phyloP scores from a whole-genome alignment of 2,888 invertebrate species.

The Marronus borbonicus region DNA sequence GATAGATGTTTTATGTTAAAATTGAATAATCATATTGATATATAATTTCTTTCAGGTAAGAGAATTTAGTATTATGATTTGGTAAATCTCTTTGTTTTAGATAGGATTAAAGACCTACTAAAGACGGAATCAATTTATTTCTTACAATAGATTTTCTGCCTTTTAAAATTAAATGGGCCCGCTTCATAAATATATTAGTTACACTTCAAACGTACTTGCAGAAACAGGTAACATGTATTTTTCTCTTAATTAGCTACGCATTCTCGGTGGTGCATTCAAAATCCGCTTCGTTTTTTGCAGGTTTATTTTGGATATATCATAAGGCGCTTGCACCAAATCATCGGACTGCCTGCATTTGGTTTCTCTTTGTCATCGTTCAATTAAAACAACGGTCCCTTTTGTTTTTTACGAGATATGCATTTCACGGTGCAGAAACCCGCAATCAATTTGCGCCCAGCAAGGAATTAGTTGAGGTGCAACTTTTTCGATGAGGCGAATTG shows the following conservation, averaged over 20 bases:
- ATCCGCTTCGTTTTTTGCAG: neutral
- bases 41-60: too few relatives aligned
- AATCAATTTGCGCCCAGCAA: conserved; percentile 20
- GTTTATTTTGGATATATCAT: neutral
- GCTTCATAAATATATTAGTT: too few relatives aligned
- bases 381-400: conserved; percentile 26
- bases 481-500: conserved; percentile 28
- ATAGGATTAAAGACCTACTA: too few relatives aligned
- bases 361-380: conserved; percentile 33
- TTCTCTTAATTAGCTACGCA: neutral
- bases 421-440: conserved; percentile 34
- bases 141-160: too few relatives aligned
- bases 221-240: neutral
- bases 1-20: too few relatives aligned
- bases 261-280: neutral
- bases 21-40: too few relatives aligned
- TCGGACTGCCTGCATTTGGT: neutral
- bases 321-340: neutral
- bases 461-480: conserved; percentile 29
- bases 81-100: too few relatives aligned
- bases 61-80: too few relatives aligned
- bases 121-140: too few relatives aligned
- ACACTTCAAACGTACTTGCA: neutral
- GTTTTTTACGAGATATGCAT: conserved; percentile 27
- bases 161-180: too few relatives aligned